phyloP scores from a whole-genome alignment of 2,888 invertebrate genomes.

The Drosophila diplacantha region DNA sequence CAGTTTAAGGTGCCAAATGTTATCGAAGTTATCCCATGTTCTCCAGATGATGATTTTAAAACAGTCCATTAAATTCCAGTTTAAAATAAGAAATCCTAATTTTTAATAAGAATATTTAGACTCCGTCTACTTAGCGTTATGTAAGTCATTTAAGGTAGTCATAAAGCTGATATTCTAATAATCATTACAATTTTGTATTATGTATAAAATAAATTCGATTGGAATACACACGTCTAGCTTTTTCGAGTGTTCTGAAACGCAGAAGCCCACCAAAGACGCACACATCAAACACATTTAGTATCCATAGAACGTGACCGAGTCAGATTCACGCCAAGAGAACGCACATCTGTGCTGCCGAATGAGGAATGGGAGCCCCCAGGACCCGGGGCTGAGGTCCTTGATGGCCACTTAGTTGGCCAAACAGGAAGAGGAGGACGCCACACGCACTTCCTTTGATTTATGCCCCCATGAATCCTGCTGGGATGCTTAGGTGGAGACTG shows the following conservation, averaged over 20 bases:
- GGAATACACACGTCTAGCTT: neutral
- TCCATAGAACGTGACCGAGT: conserved; percentile 45
- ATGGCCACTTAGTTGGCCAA: conserved; percentile 46
- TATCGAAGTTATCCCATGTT: neutral
- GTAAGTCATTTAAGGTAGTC: neutral
- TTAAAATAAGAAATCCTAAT: neutral
- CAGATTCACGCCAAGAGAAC: conserved; percentile 21
- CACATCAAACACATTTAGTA: conserved; percentile 19
- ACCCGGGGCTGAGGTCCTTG: conserved; percentile 21
- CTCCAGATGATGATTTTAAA: neutral
- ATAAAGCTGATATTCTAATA: too few species aligned
- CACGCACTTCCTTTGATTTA: conserved; percentile 53
- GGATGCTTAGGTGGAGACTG: conserved; percentile 19
- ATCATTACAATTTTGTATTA: too few species aligned
- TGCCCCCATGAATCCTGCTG: conserved; percentile 41
- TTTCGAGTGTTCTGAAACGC: neutral
- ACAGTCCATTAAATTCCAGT: neutral
- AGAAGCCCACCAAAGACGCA: neutral
- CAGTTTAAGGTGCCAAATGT: neutral
- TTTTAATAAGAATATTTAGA: neutral
- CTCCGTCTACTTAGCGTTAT: neutral
- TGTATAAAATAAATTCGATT: neutral
- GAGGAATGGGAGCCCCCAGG: conserved; percentile 1
- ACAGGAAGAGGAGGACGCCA: conserved; percentile 21
- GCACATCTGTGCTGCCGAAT: conserved; percentile 26